A percentile compares a stretch with the other conserved stretches of the same genome.
These are phyloP conservation scores for Alviniconcha strummeri DNA, from an alignment of 2,888 invertebrate species.

Conservation along the genomic window DNA sequence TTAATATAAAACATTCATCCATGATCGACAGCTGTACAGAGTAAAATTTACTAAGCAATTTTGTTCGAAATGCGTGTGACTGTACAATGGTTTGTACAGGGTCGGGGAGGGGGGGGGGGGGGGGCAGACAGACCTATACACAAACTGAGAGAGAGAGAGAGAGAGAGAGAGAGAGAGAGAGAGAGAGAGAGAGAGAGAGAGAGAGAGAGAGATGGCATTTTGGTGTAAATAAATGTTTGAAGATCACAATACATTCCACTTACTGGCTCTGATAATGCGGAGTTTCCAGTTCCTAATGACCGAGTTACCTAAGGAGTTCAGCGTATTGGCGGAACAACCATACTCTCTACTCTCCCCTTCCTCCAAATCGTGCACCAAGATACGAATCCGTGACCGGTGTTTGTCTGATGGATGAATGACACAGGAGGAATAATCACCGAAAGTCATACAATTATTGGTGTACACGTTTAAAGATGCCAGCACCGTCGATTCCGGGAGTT, in stretches of 20 bases:
- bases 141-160: neutral
- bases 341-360: slow-evolving; percentile 25
- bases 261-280: neutral
- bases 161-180: neutral
- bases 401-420: neutral
- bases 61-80: too few relatives aligned
- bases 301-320: neutral
- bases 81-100: too few relatives aligned
- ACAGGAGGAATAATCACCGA: slow-evolving; percentile 23
- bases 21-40: too few relatives aligned
- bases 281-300: slow-evolving; percentile 12
- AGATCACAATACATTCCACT: neutral
- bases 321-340: slow-evolving; percentile 15
- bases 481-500: neutral
- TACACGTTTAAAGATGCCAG: slow-evolving; percentile 14
- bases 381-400: slow-evolving; percentile 3
- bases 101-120: too few relatives aligned
- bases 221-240: neutral
- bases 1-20: too few relatives aligned
- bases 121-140: too few relatives aligned
- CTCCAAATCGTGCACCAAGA: slow-evolving; percentile 27
- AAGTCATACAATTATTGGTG: slow-evolving; percentile 19
- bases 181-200: neutral
- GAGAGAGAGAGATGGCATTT: neutral
- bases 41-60: too few relatives aligned